These are phyloP conservation scores for Gambelia wislizenii DNA, from an alignment of 2,797 vertebrate species.

Conservation along the genomic window DNA sequence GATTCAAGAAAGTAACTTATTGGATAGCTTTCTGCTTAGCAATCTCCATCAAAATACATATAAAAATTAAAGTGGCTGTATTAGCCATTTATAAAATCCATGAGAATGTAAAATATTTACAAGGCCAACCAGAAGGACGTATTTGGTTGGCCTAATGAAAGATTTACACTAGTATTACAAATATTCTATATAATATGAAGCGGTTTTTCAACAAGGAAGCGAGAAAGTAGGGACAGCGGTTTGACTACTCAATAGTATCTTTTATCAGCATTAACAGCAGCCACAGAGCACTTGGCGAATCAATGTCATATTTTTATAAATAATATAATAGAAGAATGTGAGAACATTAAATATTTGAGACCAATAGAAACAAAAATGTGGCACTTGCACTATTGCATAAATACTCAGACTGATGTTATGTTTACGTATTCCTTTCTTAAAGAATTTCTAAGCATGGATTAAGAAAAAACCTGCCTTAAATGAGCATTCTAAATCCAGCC, in stretches of 20 bases:
- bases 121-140: neutral
- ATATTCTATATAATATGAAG: neutral
- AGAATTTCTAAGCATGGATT: neutral
- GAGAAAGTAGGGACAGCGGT: neutral
- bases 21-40: neutral
- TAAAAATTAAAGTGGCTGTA: no score
- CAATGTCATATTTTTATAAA: neutral
- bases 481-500: neutral
- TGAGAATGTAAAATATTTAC: neutral
- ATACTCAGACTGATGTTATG: neutral
- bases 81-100: no score
- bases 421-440: neutral
- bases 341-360: neutral
- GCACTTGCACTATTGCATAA: neutral
- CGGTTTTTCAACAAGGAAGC: neutral
- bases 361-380: neutral
- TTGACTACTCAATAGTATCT: conserved; percentile 1
- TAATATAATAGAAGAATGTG: neutral
- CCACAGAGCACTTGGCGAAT: accelerated
- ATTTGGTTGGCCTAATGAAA: neutral
- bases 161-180: neutral
- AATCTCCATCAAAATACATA: neutral
- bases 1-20: neutral
- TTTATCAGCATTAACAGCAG: neutral
- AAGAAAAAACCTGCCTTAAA: neutral